Conservation (phyloP, 2,797 vertebrate genomes). For the Sebastes flavidus region DNA sequence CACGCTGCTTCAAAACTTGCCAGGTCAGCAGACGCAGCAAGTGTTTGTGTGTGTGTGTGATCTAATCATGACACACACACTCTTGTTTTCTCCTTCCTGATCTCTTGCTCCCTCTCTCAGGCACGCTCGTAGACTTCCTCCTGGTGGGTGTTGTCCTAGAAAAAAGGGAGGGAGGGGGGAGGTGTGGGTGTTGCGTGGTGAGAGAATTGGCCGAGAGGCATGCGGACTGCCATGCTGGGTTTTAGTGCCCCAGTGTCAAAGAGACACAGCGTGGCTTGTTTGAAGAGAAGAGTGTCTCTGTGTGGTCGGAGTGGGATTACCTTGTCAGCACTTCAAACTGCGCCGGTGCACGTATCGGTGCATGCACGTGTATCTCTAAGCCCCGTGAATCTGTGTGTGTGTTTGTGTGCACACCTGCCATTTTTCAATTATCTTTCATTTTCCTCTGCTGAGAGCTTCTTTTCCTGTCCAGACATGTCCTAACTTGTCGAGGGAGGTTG, state of each 20-base stretch:
- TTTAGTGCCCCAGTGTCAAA: slow-evolving; percentile 61
- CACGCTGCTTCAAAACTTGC: slow-evolving; percentile 51
- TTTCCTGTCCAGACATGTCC: slow-evolving; percentile 61
- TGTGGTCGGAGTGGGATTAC: slow-evolving; percentile 69
- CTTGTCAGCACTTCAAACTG: slow-evolving; percentile 75
- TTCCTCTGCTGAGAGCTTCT: slow-evolving; percentile 62
- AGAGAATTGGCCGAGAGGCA: slow-evolving; percentile 33
- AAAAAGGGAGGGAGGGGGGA: not conserved
- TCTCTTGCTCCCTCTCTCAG: slow-evolving; percentile 12
- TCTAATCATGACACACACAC: slow-evolving; percentile 35
- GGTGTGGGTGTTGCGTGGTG: not conserved
- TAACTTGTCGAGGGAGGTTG: slow-evolving; percentile 34
- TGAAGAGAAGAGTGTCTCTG: slow-evolving; percentile 56
- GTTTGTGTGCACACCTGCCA: slow-evolving; percentile 56
- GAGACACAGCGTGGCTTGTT: slow-evolving; percentile 48
- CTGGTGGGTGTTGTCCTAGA: slow-evolving; percentile 7
- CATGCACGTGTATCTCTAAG: slow-evolving; percentile 37
- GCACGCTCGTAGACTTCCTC: slow-evolving; percentile 16
- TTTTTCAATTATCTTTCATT: slow-evolving; percentile 77
- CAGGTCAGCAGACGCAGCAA: slow-evolving; percentile 64
- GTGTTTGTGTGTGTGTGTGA: slow-evolving; percentile 30
- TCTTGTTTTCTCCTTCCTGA: slow-evolving; percentile 24
- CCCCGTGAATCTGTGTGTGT: slow-evolving; percentile 35
- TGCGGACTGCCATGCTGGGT: slow-evolving; percentile 43
- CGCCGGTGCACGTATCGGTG: slow-evolving; percentile 21